Conservation (phyloP, 2,113 vertebrate species). For the Nannobrachium achirus region DNA sequence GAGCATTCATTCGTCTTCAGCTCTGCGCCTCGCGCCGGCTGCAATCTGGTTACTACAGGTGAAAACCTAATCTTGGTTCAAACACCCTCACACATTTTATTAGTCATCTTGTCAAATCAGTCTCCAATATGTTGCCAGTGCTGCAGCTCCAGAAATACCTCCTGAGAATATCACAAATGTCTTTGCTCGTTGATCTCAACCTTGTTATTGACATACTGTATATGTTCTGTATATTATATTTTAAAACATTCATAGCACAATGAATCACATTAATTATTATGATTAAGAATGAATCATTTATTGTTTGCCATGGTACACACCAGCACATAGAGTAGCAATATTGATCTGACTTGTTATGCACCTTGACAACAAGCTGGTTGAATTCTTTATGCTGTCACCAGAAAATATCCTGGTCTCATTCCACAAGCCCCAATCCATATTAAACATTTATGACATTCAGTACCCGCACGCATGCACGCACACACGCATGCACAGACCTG, state of each 20-base stretch:
- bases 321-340: neutral
- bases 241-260: too few species aligned
- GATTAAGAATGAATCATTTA: neutral
- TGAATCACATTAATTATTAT: neutral
- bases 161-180: neutral
- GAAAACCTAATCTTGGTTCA: neutral
- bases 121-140: neutral
- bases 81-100: neutral
- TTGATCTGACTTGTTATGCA: neutral
- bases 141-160: neutral
- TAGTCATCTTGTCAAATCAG: neutral
- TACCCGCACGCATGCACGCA: too few species aligned
- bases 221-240: too few species aligned
- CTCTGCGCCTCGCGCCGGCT: too few species aligned
- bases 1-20: too few species aligned
- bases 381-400: conserved; percentile 1
- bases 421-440: neutral
- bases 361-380: neutral
- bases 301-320: neutral
- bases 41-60: too few species aligned
- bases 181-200: neutral
- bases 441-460: conserved; percentile 5
- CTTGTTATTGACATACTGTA: neutral
- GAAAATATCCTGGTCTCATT: neutral
- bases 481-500: too few species aligned